Evolutionary conservation across 2,797 vertebrate genomes (phyloP).

Genomic region (Falco cherrug): DNA sequence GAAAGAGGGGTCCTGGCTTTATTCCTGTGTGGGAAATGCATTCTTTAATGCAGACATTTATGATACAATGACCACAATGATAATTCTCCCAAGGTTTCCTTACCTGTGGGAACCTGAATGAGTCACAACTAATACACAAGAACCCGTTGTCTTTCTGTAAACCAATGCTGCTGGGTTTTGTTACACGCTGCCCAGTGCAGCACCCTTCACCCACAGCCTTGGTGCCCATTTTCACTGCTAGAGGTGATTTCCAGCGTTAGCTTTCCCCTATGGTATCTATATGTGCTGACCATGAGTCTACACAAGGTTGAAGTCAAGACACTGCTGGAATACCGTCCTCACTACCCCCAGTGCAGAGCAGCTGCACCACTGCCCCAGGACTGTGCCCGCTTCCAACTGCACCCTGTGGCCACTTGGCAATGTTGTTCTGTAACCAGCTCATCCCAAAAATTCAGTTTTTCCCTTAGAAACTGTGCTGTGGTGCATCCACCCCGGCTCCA

Average conservation of each 20-base stretch:
- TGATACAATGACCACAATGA: not conserved
- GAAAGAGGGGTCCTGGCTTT: not conserved
- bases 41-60: not conserved
- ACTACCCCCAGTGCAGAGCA: fast-evolving
- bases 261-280: not conserved
- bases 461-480: not conserved
- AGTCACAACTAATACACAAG: not conserved
- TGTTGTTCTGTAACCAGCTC: not conserved
- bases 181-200: not conserved
- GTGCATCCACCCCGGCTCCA: not conserved
- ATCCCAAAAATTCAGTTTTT: not conserved
- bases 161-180: not conserved
- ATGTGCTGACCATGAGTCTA: not conserved
- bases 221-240: not conserved
- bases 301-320: not conserved
- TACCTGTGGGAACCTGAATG: not conserved
- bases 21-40: not conserved
- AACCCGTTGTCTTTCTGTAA: not conserved
- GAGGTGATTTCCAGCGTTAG: not conserved
- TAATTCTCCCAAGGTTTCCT: not conserved
- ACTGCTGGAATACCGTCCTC: not conserved
- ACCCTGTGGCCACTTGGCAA: not conserved
- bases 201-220: not conserved
- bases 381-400: not conserved
- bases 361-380: not conserved